Percentiles rank a stretch among this genome's conserved stretches.
These are phyloP conservation scores for Hydriomena furcata DNA, from an alignment of 2,888 invertebrate species.

Conservation along the genomic window DNA sequence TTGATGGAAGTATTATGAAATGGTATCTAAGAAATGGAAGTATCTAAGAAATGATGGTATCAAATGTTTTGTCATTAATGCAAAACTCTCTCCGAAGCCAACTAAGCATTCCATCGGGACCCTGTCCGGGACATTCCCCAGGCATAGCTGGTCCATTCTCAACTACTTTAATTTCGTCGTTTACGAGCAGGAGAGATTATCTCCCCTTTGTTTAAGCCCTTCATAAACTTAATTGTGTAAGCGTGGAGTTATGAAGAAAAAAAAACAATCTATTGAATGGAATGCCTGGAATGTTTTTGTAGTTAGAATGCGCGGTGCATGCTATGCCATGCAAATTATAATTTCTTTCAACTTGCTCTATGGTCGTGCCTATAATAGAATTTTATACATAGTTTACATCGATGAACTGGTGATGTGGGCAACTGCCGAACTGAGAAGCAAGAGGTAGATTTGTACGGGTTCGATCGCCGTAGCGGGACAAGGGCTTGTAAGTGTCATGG, in stretches of 20 bases:
- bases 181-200: constrained; percentile 63
- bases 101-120: constrained; percentile 36
- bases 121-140: constrained; percentile 49
- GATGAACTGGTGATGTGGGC: too few species aligned
- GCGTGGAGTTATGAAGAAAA: constrained; percentile 53
- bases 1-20: too few species aligned
- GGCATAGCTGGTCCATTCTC: constrained; percentile 28
- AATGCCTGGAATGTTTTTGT: constrained; percentile 36
- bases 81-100: neutral
- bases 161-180: constrained; percentile 64
- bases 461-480: too few species aligned
- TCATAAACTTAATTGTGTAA: constrained; percentile 63
- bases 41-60: neutral
- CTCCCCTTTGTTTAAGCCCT: constrained; percentile 66
- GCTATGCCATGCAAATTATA: constrained; percentile 24
- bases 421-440: too few species aligned
- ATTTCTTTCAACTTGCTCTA: constrained; percentile 6
- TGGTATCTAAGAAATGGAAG: too few species aligned
- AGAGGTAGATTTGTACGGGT: too few species aligned
- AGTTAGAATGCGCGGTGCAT: constrained; percentile 11
- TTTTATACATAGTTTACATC: too few species aligned
- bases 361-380: constrained; percentile 8
- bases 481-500: too few species aligned
- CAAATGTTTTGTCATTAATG: constrained; percentile 14
- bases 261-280: constrained; percentile 32